Percentiles rank a stretch among this genome's conserved stretches.
Evolutionary conservation across 1,140 invertebrate species (phyloP).

Genomic region (Conus ventricosus): DNA sequence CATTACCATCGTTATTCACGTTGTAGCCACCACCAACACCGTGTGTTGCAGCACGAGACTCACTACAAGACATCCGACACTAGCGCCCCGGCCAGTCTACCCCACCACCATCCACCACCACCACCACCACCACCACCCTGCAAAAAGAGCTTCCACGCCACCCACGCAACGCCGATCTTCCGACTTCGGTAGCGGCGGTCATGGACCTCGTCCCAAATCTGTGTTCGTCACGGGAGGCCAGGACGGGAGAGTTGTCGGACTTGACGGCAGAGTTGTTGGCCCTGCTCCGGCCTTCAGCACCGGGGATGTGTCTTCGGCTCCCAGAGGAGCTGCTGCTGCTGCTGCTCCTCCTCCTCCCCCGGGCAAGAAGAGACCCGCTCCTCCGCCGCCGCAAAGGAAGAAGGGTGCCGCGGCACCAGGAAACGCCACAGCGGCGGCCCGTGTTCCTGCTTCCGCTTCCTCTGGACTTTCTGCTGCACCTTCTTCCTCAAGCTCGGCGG

Average conservation of each 20-base stretch:
- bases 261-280: neutral
- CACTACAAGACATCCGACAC: conserved; percentile 20
- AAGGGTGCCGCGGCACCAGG: neutral
- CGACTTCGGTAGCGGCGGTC: neutral
- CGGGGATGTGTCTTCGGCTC: neutral
- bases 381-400: conserved; percentile 55
- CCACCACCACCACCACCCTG: conserved; percentile 7
- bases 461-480: neutral
- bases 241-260: neutral
- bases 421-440: neutral
- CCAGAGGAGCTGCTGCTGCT: neutral
- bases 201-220: conserved; percentile 55
- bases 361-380: conserved; percentile 59
- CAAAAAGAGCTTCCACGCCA: conserved; percentile 7
- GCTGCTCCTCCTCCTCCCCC: conserved; percentile 49
- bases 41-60: conserved; percentile 3
- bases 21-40: neutral
- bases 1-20: neutral
- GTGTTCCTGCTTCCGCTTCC: neutral
- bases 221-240: conserved; percentile 50
- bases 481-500: neutral
- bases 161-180: conserved; percentile 24
- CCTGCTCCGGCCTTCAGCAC: no score
- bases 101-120: conserved; percentile 24
- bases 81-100: neutral